Percentiles rank a stretch among this genome's conserved stretches.
Evolutionary conservation across 2,113 vertebrate species (phyloP).

Genomic region (Aptenodytes patagonicus): DNA sequence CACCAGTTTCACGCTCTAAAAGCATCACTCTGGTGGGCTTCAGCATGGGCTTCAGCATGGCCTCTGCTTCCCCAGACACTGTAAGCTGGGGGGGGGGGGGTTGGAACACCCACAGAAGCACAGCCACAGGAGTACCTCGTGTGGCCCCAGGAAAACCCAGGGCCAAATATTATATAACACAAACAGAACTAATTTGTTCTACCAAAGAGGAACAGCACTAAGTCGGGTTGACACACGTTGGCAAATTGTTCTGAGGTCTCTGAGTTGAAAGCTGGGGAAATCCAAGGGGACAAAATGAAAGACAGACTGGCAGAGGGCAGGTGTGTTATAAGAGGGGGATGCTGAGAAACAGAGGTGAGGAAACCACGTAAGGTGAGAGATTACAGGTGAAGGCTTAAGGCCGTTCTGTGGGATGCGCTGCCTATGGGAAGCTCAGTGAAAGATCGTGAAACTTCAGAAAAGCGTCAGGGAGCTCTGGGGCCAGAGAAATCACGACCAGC

Average conservation of each 20-base stretch:
- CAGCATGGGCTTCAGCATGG: background rate
- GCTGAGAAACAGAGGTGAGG: background rate
- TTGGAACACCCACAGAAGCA: background rate
- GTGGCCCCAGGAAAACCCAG: background rate
- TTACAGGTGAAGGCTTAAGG: background rate
- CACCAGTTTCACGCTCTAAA: background rate
- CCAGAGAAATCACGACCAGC: background rate
- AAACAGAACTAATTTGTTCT: background rate
- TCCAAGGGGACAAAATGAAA: background rate
- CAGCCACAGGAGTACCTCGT: background rate
- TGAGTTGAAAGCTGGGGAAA: background rate
- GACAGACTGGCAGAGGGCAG: too few species aligned
- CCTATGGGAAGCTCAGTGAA: background rate
- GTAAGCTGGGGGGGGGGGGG: too few species aligned
- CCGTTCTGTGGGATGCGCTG: background rate
- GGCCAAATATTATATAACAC: background rate
- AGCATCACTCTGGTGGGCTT: background rate
- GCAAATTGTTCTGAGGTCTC: background rate
- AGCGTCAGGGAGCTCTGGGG: background rate
- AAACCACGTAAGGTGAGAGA: background rate
- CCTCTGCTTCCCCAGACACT: background rate
- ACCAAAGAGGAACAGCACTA: background rate
- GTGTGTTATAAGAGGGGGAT: background rate
- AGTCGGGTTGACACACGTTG: fast-evolving
- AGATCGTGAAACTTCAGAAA: background rate